These are phyloP conservation scores for Peucedramus taeniatus DNA, from an alignment of 2,113 vertebrate species.

Conservation along the genomic window DNA sequence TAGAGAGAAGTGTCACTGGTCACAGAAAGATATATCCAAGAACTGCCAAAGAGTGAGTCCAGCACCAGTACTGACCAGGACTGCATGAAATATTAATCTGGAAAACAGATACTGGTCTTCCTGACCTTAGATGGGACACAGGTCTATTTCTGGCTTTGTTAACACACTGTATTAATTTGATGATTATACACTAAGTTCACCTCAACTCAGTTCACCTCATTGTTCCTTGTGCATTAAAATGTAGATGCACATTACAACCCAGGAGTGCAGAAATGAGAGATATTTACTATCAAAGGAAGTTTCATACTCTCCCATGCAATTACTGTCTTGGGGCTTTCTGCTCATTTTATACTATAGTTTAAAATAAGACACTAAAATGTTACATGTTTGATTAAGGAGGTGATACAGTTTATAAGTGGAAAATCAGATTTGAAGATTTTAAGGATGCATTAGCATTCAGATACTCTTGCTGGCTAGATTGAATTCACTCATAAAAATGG, in stretches of 20 bases:
- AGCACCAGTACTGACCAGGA: not conserved
- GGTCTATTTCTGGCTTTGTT: not conserved
- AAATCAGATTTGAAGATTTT: not conserved
- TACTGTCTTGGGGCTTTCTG: not conserved
- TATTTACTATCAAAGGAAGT: not conserved
- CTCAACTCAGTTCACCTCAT: not conserved
- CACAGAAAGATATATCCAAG: not conserved
- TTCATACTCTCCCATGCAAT: not conserved
- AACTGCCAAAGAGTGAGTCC: not conserved
- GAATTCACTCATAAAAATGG: not conserved
- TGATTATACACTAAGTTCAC: not conserved
- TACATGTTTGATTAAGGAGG: slow-evolving; percentile 13
- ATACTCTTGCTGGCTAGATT: not conserved
- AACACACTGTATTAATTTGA: not conserved
- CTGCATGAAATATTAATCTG: not conserved
- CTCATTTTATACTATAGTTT: not conserved
- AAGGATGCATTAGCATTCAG: not conserved
- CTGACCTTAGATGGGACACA: not conserved
- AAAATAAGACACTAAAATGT: not conserved
- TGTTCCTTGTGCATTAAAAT: not conserved
- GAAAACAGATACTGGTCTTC: not conserved
- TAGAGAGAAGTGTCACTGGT: not conserved
- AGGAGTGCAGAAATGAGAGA: not conserved
- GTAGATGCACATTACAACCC: not conserved
- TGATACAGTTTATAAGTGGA: not conserved